Evolutionary conservation across 1,140 invertebrate species (phyloP).

Genomic region (Orchestia grillus): DNA sequence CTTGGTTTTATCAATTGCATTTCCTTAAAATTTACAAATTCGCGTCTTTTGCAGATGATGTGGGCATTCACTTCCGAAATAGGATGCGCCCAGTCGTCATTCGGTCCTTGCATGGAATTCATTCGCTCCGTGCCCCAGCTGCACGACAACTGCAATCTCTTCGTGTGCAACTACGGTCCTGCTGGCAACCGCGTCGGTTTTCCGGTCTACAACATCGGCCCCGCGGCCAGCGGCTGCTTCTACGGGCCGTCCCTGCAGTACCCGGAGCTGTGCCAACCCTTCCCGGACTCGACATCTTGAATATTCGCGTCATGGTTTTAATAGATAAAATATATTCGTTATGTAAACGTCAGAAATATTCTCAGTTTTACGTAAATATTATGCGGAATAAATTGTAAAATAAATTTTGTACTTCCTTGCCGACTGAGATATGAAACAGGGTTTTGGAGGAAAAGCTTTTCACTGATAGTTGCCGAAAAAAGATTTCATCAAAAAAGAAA

Average conservation of each 20-base stretch:
- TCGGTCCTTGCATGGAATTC: constrained; percentile 67
- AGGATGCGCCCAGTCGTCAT: constrained; percentile 61
- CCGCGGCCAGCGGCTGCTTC: constrained; percentile 47
- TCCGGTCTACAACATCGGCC: constrained; percentile 69
- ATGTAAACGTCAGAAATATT: not conserved
- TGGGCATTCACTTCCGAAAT: constrained; percentile 65
- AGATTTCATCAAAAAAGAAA: too few relatives aligned
- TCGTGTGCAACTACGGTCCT: constrained; percentile 66
- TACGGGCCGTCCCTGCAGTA: not conserved
- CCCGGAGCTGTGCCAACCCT: not conserved
- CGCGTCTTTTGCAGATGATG: constrained; percentile 70
- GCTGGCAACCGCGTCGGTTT: constrained; percentile 69
- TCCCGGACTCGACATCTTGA: not conserved
- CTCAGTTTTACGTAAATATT: not conserved
- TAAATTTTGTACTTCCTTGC: not conserved
- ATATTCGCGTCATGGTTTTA: not conserved
- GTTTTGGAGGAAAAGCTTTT: too few relatives aligned
- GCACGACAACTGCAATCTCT: not conserved
- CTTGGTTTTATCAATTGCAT: too few relatives aligned
- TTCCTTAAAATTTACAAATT: too few relatives aligned
- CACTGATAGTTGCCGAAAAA: too few relatives aligned
- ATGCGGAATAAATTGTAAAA: not conserved
- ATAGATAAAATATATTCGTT: not conserved
- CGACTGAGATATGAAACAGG: not conserved
- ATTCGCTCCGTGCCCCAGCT: not conserved